A percentile compares a stretch with the other conserved stretches of the same genome.
Evolutionary conservation across 1,140 invertebrate species (phyloP).

Genomic region (Nebria ingens): DNA sequence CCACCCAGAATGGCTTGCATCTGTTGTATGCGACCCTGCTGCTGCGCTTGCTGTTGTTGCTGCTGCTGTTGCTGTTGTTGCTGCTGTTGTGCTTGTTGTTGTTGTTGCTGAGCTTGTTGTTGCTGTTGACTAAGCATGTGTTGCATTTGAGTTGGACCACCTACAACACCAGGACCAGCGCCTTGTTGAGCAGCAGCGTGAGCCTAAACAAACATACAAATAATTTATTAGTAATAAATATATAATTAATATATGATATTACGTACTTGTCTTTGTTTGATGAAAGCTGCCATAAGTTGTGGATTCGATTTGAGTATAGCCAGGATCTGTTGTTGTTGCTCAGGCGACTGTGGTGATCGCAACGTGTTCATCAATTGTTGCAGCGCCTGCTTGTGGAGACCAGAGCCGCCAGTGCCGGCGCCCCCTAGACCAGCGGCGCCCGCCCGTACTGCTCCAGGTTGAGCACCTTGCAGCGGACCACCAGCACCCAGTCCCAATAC

Average conservation of each 20-base stretch:
- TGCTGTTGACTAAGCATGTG: slow-evolving; percentile 46
- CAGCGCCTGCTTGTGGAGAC: slow-evolving; percentile 64
- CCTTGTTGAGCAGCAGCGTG: slow-evolving; percentile 28
- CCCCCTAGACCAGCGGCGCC: slow-evolving; percentile 15
- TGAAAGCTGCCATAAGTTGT: slow-evolving; percentile 92
- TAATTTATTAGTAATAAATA: background rate
- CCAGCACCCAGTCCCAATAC: slow-evolving; percentile 27
- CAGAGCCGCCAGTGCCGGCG: slow-evolving; percentile 19
- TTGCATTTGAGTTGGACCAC: slow-evolving; percentile 35
- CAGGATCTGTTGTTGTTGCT: slow-evolving; percentile 87
- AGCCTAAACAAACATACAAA: slow-evolving; percentile 20
- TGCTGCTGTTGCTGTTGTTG: slow-evolving; percentile 33
- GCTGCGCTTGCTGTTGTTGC: slow-evolving; percentile 29
- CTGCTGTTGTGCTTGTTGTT: slow-evolving; percentile 29
- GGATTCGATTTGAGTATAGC: slow-evolving; percentile 91
- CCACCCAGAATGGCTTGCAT: slow-evolving; percentile 27
- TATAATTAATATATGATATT: background rate
- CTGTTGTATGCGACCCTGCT: slow-evolving; percentile 25
- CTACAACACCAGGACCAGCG: slow-evolving; percentile 23
- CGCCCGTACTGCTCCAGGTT: slow-evolving; percentile 19
- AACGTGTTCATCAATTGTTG: slow-evolving; percentile 85
- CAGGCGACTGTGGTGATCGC: slow-evolving; percentile 77
- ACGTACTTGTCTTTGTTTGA: slow-evolving; percentile 74
- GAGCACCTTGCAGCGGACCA: slow-evolving; percentile 18
- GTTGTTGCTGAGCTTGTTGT: slow-evolving; percentile 31